Conservation (phyloP, 2,797 vertebrate genomes). For the Etheostoma perlongum region DNA sequence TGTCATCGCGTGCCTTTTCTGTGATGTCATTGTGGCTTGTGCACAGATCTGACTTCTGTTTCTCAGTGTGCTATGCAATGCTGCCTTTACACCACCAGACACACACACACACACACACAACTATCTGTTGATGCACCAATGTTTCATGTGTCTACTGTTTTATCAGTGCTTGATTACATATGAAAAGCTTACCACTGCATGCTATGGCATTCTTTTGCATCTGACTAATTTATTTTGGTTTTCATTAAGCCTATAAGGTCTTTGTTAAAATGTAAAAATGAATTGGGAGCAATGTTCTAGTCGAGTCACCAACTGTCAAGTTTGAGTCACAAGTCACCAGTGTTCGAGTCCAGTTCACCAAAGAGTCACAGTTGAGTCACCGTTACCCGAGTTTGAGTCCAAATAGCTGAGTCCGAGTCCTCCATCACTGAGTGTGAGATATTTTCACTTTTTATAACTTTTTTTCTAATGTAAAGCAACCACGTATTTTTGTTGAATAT, state of each 20-base stretch:
- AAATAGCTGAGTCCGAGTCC: no score
- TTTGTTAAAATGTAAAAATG: neutral
- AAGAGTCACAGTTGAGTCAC: no score
- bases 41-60: slow-evolving; percentile 7
- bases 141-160: no score
- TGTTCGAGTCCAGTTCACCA: no score
- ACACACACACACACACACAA: neutral
- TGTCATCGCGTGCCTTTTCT: slow-evolving; percentile 4
- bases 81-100: neutral
- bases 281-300: no score
- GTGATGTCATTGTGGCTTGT: neutral
- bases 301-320: no score
- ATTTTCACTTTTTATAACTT: neutral
- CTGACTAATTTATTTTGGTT: neutral
- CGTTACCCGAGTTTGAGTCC: no score
- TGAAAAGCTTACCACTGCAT: no score
- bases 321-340: no score
- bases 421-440: neutral
- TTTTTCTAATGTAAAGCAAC: neutral
- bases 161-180: neutral
- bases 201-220: no score
- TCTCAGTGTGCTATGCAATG: neutral
- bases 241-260: neutral
- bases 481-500: neutral
- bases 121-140: neutral